Conservation (phyloP, 1,140 invertebrate genomes). For the Lordiphosa collinella region DNA sequence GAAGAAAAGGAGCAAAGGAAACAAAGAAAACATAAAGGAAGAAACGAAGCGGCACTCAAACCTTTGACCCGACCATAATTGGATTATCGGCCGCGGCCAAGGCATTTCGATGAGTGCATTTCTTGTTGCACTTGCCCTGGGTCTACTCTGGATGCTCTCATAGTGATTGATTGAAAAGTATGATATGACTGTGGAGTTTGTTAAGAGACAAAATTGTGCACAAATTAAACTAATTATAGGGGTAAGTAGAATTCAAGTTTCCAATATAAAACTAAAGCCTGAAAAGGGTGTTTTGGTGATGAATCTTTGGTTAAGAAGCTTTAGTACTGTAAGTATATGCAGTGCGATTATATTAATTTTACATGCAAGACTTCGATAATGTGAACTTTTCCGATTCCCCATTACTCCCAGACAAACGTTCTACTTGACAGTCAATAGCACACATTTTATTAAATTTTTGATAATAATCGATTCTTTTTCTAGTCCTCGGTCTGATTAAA, state of each 20-base stretch:
- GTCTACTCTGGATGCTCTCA: conserved; percentile 16
- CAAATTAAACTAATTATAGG: neutral
- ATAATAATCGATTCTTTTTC: too few species aligned
- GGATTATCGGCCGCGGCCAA: conserved; percentile 63
- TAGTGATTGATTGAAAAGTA: conserved; percentile 4
- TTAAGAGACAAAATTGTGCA: neutral
- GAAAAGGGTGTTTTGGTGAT: too few species aligned
- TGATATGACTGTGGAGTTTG: neutral
- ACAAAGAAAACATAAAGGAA: conserved; percentile 10
- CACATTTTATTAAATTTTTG: too few species aligned
- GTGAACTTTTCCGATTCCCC: too few species aligned
- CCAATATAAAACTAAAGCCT: too few species aligned
- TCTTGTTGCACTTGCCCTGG: conserved; percentile 26
- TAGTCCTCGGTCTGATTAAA: too few species aligned
- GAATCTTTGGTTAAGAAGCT: too few species aligned
- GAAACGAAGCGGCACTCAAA: conserved; percentile 5
- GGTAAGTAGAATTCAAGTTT: neutral
- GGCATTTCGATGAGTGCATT: conserved; percentile 61
- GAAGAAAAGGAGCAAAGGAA: conserved; percentile 4
- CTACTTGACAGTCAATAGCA: too few species aligned
- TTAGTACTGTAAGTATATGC: too few species aligned
- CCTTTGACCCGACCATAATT: conserved; percentile 60
- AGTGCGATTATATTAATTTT: too few species aligned
- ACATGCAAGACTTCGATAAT: too few species aligned
- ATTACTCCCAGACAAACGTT: too few species aligned